A percentile compares a stretch with the other conserved stretches of the same genome.
Conservation (phyloP, 1,140 invertebrate genomes). For the Calliopsis andreniformis region DNA sequence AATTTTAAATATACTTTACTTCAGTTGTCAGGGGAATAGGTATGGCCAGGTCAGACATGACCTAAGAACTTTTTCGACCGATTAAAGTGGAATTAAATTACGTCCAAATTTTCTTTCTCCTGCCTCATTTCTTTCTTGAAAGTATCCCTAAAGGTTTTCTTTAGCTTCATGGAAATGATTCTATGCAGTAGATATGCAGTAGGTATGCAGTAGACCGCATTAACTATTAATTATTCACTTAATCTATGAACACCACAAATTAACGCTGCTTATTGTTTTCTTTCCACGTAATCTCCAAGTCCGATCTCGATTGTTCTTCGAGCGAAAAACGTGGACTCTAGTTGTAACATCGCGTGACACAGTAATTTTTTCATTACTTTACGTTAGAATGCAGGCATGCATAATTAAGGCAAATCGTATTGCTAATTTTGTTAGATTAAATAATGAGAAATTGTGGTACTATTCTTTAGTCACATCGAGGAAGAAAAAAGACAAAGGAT, state of each 20-base stretch:
- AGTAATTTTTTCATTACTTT: background rate
- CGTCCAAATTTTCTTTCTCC: too few relatives aligned
- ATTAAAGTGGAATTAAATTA: too few relatives aligned
- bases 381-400: background rate
- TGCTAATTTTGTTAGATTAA: background rate
- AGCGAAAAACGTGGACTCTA: background rate
- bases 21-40: background rate
- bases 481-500: slow-evolving; percentile 79
- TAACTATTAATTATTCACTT: slow-evolving; percentile 11
- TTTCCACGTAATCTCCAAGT: background rate
- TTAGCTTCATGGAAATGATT: background rate
- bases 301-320: background rate
- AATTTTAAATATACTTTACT: too few relatives aligned
- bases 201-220: background rate
- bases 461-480: slow-evolving; percentile 39
- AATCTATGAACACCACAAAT: background rate
- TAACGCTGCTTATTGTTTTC: background rate
- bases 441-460: too few relatives aligned
- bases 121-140: too few relatives aligned
- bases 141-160: too few relatives aligned
- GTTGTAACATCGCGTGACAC: background rate
- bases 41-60: slow-evolving; percentile 3
- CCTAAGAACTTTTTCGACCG: too few relatives aligned
- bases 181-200: too few relatives aligned
- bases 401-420: background rate